phyloP scores from a whole-genome alignment of 2,113 vertebrate species.

The Labrus mixtus region DNA sequence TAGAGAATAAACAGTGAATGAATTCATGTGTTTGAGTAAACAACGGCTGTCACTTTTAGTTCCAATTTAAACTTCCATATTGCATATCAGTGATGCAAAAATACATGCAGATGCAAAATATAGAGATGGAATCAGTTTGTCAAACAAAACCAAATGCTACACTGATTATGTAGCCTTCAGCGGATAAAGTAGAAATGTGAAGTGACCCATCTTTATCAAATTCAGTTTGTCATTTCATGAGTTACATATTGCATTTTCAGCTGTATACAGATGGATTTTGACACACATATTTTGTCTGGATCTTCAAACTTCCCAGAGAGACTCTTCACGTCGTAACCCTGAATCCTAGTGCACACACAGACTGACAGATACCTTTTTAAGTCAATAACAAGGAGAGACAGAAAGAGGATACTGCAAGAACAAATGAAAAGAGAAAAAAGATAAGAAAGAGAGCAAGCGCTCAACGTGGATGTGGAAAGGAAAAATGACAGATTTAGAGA shows the following conservation, averaged over 20 bases:
- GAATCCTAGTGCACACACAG: not conserved
- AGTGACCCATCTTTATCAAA: too few relatives aligned
- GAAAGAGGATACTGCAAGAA: not conserved
- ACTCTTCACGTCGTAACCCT: not conserved
- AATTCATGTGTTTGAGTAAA: not conserved
- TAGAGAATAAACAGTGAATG: not conserved
- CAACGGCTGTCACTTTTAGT: not conserved
- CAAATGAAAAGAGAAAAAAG: not conserved
- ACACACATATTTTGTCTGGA: not conserved
- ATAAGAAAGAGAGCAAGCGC: slow-evolving; percentile 10
- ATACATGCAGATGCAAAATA: too few relatives aligned
- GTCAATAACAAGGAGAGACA: slow-evolving; percentile 6
- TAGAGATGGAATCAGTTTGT: too few relatives aligned
- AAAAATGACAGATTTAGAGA: slow-evolving; percentile 35
- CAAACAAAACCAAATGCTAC: too few relatives aligned
- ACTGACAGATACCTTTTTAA: not conserved
- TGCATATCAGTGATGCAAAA: too few relatives aligned
- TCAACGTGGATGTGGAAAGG: not conserved
- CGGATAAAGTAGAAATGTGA: too few relatives aligned
- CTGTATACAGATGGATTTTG: not conserved
- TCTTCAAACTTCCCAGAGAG: not conserved
- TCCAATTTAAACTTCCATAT: not conserved
- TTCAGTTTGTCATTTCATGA: too few relatives aligned
- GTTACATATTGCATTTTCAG: too few relatives aligned
- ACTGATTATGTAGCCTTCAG: too few relatives aligned